phyloP scores from a whole-genome alignment of 2,113 vertebrate genomes.

The Synodontis membranacea region DNA sequence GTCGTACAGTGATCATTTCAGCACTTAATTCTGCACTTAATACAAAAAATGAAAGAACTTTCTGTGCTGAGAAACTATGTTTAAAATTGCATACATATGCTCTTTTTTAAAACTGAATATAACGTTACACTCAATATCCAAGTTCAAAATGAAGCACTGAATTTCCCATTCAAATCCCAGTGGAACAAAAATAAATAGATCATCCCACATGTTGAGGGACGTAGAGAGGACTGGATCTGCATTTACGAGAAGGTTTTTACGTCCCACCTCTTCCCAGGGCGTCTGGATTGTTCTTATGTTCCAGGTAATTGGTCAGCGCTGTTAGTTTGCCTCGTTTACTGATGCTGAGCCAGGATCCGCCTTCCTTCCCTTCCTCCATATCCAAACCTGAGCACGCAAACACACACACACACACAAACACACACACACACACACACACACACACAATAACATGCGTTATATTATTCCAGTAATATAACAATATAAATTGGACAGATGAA shows the following conservation, averaged over 20 bases:
- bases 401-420: not conserved
- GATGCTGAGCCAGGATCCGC: slow-evolving; percentile 94
- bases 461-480: not conserved
- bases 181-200: not conserved
- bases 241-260: not conserved
- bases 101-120: not conserved
- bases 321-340: slow-evolving; percentile 88
- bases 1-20: not conserved
- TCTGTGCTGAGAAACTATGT: too few species aligned
- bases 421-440: too few species aligned
- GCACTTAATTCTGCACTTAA: too few species aligned
- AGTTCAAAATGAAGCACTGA: not conserved
- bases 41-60: too few species aligned
- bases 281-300: slow-evolving; percentile 75
- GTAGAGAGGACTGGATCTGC: not conserved
- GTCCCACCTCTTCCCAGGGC: slow-evolving; percentile 86
- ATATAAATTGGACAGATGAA: not conserved
- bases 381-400: slow-evolving; percentile 80
- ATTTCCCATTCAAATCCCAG: not conserved
- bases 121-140: not conserved
- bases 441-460: not conserved
- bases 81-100: too few species aligned
- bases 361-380: slow-evolving; percentile 90
- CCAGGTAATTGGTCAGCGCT: slow-evolving; percentile 92
- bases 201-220: not conserved